Base-by-base conservation (phyloP, 2,797 vertebrate species). In the Otolemur crassicaudatus region DNA sequence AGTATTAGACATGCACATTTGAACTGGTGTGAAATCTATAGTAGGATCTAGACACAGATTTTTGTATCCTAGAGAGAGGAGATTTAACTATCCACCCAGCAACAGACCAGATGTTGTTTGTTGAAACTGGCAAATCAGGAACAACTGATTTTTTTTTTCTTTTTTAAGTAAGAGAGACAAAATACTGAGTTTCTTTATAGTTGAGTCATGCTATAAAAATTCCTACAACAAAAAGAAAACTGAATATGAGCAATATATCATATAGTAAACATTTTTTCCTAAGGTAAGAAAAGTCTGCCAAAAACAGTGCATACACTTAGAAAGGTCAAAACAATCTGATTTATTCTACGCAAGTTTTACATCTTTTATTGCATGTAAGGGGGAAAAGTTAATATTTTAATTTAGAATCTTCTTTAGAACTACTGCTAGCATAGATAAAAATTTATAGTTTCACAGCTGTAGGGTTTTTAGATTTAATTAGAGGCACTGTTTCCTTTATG, bases 401-500 rank as follows among this genome's bases (percentile, higher is more conserved):
- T 97, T 98, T 97, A 97, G 93, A 98, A 93, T 97, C 96, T 95
- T 97, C 98, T 98, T 98, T 98, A 98, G 37, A 97, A 95, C 93
- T 96, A 96, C 90, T 92, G 53, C 58, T 97, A 98, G 76, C 87
- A 94, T 67, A 98, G 97, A 98, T 98, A 98, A 98, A 98, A 98
- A 98, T 84, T 96, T 97, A 98, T 96, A 96, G 93, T 96, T 98
- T 98, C 97, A 97, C 95, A 98, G 97, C 95, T 98, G 92, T 97
- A 98, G 97, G 98, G 90, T 94, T 96, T 98, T 98, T 97, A 97
- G 94, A 98, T 98, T 98, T 98, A 98, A 98, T 99, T 98, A 98
- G 97, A 97, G 49, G 90, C 98, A 98, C 95, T 96, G 87, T 98
- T 98, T 93, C 94, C 87, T 98, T 97, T 97, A 94, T 89, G 93